These are phyloP conservation scores for Theretra japonica DNA, from an alignment of 2,888 invertebrate species.

Conservation along the genomic window DNA sequence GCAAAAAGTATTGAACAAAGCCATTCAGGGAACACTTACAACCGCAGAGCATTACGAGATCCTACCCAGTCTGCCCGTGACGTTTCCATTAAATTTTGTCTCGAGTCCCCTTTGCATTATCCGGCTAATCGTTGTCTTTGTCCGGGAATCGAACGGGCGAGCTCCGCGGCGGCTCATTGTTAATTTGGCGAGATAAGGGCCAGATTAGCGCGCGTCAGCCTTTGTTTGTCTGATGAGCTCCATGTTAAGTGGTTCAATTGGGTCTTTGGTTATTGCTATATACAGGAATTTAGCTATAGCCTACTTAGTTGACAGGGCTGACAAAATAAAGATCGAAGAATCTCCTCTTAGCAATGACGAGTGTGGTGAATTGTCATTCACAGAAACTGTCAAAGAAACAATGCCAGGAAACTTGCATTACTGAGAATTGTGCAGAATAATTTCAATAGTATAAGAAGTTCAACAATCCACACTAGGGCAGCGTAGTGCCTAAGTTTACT, in stretches of 20 bases:
- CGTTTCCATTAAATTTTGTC: conserved; percentile 30
- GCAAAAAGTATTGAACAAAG: conserved; percentile 3
- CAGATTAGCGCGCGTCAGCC: neutral
- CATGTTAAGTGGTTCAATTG: neutral
- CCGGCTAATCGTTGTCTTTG: conserved; percentile 26
- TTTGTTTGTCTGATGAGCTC: conserved; percentile 20
- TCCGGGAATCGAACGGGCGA: conserved; percentile 19
- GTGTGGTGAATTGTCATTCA: no score
- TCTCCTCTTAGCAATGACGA: no score
- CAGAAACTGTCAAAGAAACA: no score
- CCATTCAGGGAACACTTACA: neutral
- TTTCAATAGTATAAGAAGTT: no score
- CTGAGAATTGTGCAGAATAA: no score
- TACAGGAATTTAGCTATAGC: no score
- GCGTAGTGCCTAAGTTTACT: no score
- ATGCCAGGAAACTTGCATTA: no score
- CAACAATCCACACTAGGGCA: no score
- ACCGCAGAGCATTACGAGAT: neutral
- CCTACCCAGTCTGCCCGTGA: conserved; percentile 8
- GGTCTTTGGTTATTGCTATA: neutral
- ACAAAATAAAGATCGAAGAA: no score
- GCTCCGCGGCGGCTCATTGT: conserved; percentile 12
- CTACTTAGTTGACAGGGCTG: no score
- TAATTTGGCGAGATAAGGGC: neutral
- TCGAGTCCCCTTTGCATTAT: conserved; percentile 28